phyloP scores from a whole-genome alignment of 2,113 vertebrate genomes.

The Atractosteus spatula region DNA sequence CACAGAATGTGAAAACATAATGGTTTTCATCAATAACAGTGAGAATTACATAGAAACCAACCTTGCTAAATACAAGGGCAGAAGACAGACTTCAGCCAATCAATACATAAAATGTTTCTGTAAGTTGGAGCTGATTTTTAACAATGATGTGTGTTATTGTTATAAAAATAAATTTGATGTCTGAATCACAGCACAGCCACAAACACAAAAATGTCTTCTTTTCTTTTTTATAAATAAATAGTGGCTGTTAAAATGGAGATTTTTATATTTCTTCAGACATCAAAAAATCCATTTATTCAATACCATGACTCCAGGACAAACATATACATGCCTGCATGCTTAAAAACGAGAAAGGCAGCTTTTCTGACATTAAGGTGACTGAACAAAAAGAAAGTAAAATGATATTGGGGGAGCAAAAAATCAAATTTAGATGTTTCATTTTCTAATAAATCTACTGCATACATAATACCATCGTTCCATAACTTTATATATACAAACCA shows the following conservation, averaged over 20 bases:
- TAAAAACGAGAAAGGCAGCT: conserved; percentile 98
- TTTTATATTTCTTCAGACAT: conserved; percentile 74
- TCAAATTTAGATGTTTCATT: conserved; percentile 71
- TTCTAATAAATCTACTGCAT: conserved; percentile 97
- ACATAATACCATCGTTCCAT: conserved; percentile 95
- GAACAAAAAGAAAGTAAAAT: conserved; percentile 79
- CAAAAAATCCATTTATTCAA: conserved; percentile 97
- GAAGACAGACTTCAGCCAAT: conserved; percentile 26
- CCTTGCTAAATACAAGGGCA: conserved; percentile 38
- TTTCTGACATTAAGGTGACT: conserved; percentile 96
- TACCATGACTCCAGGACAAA: conserved; percentile 99
- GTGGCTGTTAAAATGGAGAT: conserved; percentile 54
- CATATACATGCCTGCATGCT: conserved; percentile 99
- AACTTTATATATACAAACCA: conserved; percentile 98
- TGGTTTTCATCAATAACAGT: conserved; percentile 69
- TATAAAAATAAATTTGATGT: conserved; percentile 81
- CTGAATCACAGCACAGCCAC: conserved; percentile 69
- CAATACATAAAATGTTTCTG: conserved; percentile 68
- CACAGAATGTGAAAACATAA: conserved; percentile 82
- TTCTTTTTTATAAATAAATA: conserved; percentile 63
- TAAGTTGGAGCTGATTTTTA: conserved; percentile 57
- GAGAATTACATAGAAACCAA: conserved; percentile 68
- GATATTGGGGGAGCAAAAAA: conserved; percentile 54
- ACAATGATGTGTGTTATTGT: conserved; percentile 73
- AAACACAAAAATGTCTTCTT: conserved; percentile 67